Base-by-base conservation (phyloP, 2,797 vertebrate genomes). In the Enteromius thamalakanensis region DNA sequence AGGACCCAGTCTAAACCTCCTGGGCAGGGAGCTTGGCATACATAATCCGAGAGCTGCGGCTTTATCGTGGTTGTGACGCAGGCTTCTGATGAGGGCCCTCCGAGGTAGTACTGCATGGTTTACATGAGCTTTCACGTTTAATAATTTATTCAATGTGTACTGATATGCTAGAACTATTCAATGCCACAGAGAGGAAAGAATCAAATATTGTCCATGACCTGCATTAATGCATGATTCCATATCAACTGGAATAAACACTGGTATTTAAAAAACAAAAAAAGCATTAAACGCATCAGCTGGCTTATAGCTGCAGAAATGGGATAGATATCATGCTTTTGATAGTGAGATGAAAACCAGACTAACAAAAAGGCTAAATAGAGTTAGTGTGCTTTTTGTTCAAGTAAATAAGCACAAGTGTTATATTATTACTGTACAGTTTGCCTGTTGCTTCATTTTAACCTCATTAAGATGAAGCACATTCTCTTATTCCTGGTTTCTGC, bases 101-200 rank as follows among this genome's bases (percentile, higher is more conserved):
- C 26, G 60, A 77, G 82, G 69, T 80, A 83, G 76, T 68, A 45
- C 69, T 40, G 70, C 64, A 29, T 34, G 55, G 47, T 84, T 84
- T 71, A 75, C 53, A 1, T 37, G 2, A 77, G 47, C 29, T 26
- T 80, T 82, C 68, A 47, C 40, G 9, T 62, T 87, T 40, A 67
- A 87, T 86, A 86, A 86, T 87, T 81, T 82, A 86, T 86, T 34
- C 21, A n/a, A 32, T 64, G 81, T 7, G 37, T 21, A 64, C 79
- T 84, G 86, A 82, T 80, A 81, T 77, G 76, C 81, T 79, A 69
- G 49, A 76, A 29, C 11, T 64, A 62, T 80, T 75, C 51, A 37
- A 17, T 76, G 55, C 65, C 79, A 76, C 71, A 81, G 80, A 85
- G 69, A 79, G 77, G 55, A 82, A 83, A 80, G 49, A 82, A 47